phyloP scores from a whole-genome alignment of 2,797 vertebrate species.

The Galagoides demidoff region DNA sequence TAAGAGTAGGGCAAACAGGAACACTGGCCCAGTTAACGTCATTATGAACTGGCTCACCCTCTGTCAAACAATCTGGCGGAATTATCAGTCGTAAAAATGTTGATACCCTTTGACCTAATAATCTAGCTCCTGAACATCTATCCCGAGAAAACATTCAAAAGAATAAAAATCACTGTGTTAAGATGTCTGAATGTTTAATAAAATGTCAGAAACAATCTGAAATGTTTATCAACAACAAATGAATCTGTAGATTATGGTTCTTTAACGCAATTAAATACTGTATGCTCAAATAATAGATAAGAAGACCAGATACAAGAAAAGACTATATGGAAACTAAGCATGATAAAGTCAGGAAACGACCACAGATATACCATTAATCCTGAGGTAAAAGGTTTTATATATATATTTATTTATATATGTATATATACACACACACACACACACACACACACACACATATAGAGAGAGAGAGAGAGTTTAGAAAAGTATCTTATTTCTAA shows the following conservation, averaged over 20 bases:
- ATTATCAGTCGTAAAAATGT: conserved; percentile 60
- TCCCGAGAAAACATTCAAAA: conserved; percentile 46
- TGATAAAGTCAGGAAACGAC: conserved; percentile 24
- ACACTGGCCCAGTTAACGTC: background rate
- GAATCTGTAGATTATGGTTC: background rate
- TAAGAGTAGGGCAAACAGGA: background rate
- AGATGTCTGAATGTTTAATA: conserved; percentile 41
- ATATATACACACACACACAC: too few relatives aligned
- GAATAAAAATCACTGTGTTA: conserved; percentile 13
- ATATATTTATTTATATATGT: background rate
- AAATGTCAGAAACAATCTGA: conserved; percentile 10
- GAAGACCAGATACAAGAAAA: background rate
- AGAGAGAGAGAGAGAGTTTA: background rate
- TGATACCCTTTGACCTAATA: conserved; percentile 49
- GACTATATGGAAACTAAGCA: conserved; percentile 7
- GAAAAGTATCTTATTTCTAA: conserved; percentile 9
- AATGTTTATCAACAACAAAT: conserved; percentile 44
- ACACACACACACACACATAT: too few relatives aligned
- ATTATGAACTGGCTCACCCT: conserved; percentile 45
- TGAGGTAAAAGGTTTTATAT: background rate
- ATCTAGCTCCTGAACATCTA: conserved; percentile 52
- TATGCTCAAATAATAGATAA: background rate
- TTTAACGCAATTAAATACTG: conserved; percentile 5
- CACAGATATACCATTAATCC: background rate
- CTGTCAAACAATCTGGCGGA: conserved; percentile 47